phyloP scores from a whole-genome alignment of 2,888 invertebrate species.

The Kryphioiulus occultus region DNA sequence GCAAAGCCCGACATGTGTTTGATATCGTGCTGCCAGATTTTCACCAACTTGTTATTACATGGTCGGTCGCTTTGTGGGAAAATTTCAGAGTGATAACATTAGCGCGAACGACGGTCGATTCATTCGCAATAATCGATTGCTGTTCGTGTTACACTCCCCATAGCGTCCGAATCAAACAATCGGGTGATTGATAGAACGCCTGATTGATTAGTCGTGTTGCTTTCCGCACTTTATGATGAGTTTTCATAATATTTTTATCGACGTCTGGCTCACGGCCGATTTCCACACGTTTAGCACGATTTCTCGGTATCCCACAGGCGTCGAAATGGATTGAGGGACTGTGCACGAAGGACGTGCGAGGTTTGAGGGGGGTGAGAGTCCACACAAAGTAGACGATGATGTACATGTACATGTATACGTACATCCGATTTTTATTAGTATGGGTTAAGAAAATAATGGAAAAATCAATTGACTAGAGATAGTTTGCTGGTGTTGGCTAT shows the following conservation, averaged over 20 bases:
- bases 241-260: background rate
- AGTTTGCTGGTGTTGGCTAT: too few species aligned
- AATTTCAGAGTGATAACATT: background rate
- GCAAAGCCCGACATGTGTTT: slow-evolving; percentile 11
- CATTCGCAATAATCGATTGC: slow-evolving; percentile 11
- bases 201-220: slow-evolving; percentile 6
- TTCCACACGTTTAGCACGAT: background rate
- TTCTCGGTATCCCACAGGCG: background rate
- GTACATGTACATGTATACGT: too few species aligned
- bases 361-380: too few species aligned
- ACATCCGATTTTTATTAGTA: too few species aligned
- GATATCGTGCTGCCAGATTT: background rate
- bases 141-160: background rate
- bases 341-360: too few species aligned
- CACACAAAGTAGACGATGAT: too few species aligned
- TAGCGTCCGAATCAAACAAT: background rate
- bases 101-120: background rate
- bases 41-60: background rate
- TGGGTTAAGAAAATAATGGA: too few species aligned
- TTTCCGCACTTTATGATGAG: background rate
- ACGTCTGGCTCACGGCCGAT: background rate
- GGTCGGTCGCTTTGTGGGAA: background rate
- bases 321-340: background rate
- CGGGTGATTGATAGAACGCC: background rate
- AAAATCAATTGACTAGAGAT: too few species aligned